phyloP scores from a whole-genome alignment of 2,113 vertebrate genomes.

The Papio anubis region DNA sequence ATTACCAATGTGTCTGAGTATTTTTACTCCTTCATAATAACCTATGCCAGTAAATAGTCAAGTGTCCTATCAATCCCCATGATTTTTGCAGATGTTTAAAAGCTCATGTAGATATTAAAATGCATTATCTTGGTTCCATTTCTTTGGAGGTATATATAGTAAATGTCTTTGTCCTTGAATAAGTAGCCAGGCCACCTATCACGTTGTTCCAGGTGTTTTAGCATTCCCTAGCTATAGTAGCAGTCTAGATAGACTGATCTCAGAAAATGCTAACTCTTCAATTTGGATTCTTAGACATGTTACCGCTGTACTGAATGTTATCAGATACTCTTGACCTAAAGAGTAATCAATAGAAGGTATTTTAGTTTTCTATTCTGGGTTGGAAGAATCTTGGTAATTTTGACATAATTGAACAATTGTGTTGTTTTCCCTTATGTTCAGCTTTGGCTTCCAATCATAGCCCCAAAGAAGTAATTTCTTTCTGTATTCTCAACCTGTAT shows the following conservation, averaged over 20 bases:
- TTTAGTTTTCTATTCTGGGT: slow-evolving; percentile 40
- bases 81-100: neutral
- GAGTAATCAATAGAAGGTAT: slow-evolving; percentile 22
- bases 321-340: slow-evolving; percentile 40
- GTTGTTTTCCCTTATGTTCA: neutral
- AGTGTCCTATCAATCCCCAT: neutral
- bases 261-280: slow-evolving; percentile 37
- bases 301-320: slow-evolving; percentile 32
- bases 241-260: neutral
- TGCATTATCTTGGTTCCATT: neutral
- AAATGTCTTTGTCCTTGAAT: slow-evolving; percentile 6
- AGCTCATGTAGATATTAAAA: slow-evolving; percentile 26
- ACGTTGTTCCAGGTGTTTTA: neutral
- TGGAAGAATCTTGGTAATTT: slow-evolving; percentile 43
- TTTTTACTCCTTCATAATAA: slow-evolving; percentile 41
- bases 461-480: neutral
- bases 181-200: neutral
- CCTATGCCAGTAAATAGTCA: neutral
- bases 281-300: slow-evolving; percentile 38
- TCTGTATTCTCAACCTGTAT: neutral
- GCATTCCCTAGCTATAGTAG: neutral
- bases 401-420: neutral
- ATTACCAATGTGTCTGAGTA: neutral
- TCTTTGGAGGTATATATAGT: neutral
- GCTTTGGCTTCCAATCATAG: neutral